Evolutionary conservation across 2,888 invertebrate species (phyloP).

Genomic region (Drosophila robusta): DNA sequence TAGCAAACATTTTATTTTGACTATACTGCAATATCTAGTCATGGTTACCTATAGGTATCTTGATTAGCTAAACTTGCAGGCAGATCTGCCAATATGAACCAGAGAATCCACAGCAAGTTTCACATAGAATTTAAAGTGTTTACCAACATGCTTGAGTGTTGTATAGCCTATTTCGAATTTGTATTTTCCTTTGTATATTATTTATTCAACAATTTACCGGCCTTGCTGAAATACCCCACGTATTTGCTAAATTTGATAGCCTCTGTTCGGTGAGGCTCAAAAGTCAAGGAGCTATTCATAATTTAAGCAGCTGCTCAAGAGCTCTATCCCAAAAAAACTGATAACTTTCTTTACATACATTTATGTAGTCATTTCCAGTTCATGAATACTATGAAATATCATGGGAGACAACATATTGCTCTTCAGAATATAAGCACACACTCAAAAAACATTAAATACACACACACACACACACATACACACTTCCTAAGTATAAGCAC

Average conservation of each 20-base stretch:
- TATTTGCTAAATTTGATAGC: not conserved
- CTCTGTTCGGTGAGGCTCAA: not conserved
- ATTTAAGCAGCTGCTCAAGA: not conserved
- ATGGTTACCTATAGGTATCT: no score
- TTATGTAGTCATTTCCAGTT: conserved; percentile 49
- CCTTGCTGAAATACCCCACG: no score
- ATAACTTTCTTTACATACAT: conserved; percentile 39
- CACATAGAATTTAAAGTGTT: no score
- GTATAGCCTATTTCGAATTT: not conserved
- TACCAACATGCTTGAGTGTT: not conserved
- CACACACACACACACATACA: conserved; percentile 6
- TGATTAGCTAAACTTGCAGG: no score
- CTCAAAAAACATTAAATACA: conserved; percentile 43
- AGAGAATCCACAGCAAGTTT: no score
- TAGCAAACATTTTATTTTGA: no score
- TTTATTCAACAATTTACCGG: no score
- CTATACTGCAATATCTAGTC: no score
- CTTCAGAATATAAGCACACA: conserved; percentile 40
- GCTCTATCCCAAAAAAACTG: conserved; percentile 17
- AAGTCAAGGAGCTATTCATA: conserved; percentile 1
- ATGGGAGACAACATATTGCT: conserved; percentile 42
- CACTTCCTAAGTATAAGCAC: conserved; percentile 14
- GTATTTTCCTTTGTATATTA: not conserved
- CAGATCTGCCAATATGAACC: no score
- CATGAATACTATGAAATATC: conserved; percentile 43